A percentile compares a stretch with the other conserved stretches of the same genome.
phyloP scores from a whole-genome alignment of 2,113 vertebrate species.

The Dasyurus viverrinus region DNA sequence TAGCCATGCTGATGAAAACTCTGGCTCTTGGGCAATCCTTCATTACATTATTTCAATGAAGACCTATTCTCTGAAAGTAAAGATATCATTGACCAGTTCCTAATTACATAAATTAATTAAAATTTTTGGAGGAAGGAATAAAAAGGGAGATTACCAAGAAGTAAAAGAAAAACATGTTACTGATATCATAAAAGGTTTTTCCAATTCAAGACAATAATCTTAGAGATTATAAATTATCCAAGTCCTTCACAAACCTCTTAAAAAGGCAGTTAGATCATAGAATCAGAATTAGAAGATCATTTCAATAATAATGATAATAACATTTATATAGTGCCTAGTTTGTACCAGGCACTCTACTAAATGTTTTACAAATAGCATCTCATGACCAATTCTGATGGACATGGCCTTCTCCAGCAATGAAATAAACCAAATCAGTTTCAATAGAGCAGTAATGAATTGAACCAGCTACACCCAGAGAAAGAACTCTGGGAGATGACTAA shows the following conservation, averaged over 20 bases:
- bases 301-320: neutral
- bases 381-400: too few relatives aligned
- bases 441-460: too few relatives aligned
- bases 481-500: too few relatives aligned
- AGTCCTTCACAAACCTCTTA: neutral
- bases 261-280: neutral
- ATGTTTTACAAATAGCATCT: neutral
- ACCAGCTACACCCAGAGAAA: too few relatives aligned
- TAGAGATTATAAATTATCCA: neutral
- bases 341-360: neutral
- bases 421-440: too few relatives aligned
- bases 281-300: neutral
- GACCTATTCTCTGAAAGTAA: neutral
- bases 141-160: neutral
- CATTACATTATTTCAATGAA: neutral
- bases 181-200: neutral
- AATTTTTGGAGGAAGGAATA: neutral
- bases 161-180: neutral
- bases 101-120: neutral
- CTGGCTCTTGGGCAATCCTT: neutral
- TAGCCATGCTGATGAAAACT: neutral
- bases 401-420: too few relatives aligned
- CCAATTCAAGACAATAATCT: neutral
- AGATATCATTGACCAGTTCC: too few relatives aligned
- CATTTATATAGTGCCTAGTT: neutral